Conservation (phyloP, 2,797 vertebrate genomes). For the Erethizon dorsatum region DNA sequence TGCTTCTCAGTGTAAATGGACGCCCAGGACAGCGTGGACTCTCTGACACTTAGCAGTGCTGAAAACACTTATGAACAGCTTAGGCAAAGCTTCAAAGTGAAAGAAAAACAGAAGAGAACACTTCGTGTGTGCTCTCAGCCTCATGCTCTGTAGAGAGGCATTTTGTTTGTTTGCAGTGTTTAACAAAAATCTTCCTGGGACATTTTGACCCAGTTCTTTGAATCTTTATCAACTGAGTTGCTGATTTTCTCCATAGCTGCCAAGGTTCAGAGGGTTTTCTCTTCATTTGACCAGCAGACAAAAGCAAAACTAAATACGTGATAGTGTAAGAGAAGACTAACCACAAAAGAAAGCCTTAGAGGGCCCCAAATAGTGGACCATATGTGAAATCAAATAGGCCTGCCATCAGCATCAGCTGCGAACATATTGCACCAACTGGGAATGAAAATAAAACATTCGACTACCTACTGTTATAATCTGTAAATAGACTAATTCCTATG, state of each 20-base stretch:
- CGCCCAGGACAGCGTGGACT: constrained; percentile 53
- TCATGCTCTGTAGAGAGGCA: not conserved
- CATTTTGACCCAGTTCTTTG: constrained; percentile 83
- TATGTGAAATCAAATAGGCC: constrained; percentile 92
- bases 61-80: constrained; percentile 68
- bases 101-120: constrained; percentile 61
- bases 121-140: constrained; percentile 68
- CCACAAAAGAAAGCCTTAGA: constrained; percentile 88
- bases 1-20: constrained; percentile 66
- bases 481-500: constrained; percentile 89
- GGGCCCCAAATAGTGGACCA: constrained; percentile 88
- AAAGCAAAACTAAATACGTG: constrained; percentile 83
- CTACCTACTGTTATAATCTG: constrained; percentile 91
- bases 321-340: constrained; percentile 85
- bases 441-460: constrained; percentile 92
- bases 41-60: constrained; percentile 4
- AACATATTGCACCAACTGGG: constrained; percentile 91
- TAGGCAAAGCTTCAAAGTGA: constrained; percentile 76
- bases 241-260: constrained; percentile 79
- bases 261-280: constrained; percentile 69
- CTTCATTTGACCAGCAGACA: constrained; percentile 83
- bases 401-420: constrained; percentile 91
- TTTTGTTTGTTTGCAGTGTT: constrained; percentile 79
- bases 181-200: constrained; percentile 79
- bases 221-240: constrained; percentile 77